Evolutionary conservation across 2,113 vertebrate species (phyloP).

Genomic region (Variabilichromis moorii): DNA sequence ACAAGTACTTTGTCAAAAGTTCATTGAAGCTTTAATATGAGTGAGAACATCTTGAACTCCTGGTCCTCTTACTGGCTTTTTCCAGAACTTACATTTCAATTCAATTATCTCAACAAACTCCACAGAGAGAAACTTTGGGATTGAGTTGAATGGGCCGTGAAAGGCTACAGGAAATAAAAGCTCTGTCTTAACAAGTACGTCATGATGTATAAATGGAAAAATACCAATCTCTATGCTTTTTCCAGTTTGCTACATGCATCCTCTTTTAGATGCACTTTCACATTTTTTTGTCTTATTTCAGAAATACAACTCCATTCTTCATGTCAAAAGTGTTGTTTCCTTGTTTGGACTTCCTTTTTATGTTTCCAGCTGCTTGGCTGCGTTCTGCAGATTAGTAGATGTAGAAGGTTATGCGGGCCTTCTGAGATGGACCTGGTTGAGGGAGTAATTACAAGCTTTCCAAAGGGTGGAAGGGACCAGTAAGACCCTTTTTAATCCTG

Average conservation of each 20-base stretch:
- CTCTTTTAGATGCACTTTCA: not conserved
- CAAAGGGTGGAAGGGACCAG: constrained; percentile 37
- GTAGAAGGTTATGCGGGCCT: not conserved
- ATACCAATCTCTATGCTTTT: not conserved
- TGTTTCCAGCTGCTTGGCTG: not conserved
- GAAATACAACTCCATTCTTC: not conserved
- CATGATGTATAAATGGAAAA: not conserved
- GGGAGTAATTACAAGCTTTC: constrained; percentile 55
- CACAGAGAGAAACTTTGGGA: not conserved
- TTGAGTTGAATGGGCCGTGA: not conserved
- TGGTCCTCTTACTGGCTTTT: not conserved
- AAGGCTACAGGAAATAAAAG: not conserved
- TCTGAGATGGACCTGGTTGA: constrained; percentile 32
- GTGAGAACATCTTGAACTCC: not conserved
- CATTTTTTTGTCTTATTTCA: not conserved
- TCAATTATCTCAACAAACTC: not conserved
- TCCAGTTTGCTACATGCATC: not conserved
- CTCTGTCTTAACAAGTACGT: not conserved
- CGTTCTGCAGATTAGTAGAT: constrained; percentile 8
- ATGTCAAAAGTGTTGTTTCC: not conserved
- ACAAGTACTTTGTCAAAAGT: not conserved
- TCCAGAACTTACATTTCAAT: not conserved
- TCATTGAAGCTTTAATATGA: not conserved
- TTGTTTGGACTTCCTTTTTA: not conserved
- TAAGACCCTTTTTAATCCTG: constrained; percentile 42